phyloP scores from a whole-genome alignment of 2,113 vertebrate genomes.

The Candoia aspera region DNA sequence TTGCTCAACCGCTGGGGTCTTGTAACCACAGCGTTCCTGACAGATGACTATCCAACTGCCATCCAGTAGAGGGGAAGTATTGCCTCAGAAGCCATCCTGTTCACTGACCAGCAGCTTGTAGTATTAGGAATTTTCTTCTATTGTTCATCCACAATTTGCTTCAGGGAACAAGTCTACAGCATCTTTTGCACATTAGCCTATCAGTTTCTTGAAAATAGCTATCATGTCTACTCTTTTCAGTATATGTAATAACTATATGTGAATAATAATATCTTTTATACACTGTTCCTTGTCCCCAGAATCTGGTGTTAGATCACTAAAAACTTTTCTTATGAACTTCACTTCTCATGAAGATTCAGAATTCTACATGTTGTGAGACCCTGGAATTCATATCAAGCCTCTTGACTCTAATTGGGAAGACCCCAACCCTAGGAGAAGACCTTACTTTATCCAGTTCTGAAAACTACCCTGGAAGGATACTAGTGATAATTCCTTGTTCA shows the following conservation, averaged over 20 bases:
- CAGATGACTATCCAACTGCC: background rate
- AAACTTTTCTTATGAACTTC: too few species aligned
- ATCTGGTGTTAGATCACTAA: background rate
- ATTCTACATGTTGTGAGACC: too few species aligned
- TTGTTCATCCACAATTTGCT: background rate
- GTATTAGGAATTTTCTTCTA: too few species aligned
- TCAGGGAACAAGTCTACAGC: background rate
- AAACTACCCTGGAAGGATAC: too few species aligned
- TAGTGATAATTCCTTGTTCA: too few species aligned
- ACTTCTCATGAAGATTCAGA: too few species aligned
- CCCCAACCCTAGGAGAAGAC: too few species aligned
- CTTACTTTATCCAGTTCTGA: too few species aligned
- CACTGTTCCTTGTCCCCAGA: background rate
- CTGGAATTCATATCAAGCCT: too few species aligned
- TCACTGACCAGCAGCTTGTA: background rate
- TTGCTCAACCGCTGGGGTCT: background rate
- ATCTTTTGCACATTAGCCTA: background rate
- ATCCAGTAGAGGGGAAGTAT: background rate
- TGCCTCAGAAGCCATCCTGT: background rate
- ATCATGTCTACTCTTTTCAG: background rate
- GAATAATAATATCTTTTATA: background rate
- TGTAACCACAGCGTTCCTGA: background rate
- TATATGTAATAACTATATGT: background rate
- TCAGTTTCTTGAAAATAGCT: background rate
- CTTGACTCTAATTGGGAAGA: too few species aligned